These are phyloP conservation scores for Osmerus mordax DNA, from an alignment of 2,113 vertebrate genomes.

Conservation along the genomic window DNA sequence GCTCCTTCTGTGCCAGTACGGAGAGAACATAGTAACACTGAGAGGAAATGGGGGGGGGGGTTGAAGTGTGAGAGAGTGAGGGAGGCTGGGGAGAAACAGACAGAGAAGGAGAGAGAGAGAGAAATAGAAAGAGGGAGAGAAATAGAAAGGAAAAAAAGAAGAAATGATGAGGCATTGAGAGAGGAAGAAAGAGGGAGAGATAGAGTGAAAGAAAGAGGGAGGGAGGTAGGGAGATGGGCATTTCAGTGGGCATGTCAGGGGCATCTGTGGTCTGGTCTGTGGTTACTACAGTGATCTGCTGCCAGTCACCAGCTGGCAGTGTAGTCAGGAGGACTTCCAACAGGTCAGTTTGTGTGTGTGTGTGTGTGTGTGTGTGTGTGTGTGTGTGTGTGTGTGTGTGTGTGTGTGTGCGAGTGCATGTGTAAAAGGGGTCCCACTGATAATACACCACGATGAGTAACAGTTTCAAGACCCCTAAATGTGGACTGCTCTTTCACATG, in stretches of 20 bases:
- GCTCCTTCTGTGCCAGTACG: constrained; percentile 84
- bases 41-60: neutral
- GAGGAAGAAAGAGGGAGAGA: neutral
- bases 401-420: constrained; percentile 22
- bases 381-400: constrained; percentile 51
- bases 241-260: constrained; percentile 22
- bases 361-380: constrained; percentile 28
- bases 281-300: constrained; percentile 82
- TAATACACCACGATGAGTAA: constrained; percentile 88
- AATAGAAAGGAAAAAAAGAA: no score
- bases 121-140: neutral
- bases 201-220: neutral
- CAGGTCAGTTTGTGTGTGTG: constrained; percentile 76
- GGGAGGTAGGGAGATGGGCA: neutral
- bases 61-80: neutral
- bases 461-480: constrained; percentile 80
- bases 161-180: constrained; percentile 2
- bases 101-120: constrained; percentile 1
- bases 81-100: constrained; percentile 6
- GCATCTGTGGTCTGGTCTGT: constrained; percentile 84
- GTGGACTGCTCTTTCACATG: constrained; percentile 87
- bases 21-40: constrained; percentile 65
- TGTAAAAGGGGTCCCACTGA: constrained; percentile 69
- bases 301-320: constrained; percentile 87
- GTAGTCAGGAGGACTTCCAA: constrained; percentile 68